phyloP scores from a whole-genome alignment of 2,888 invertebrate genomes.

The Cryptocephalus primarius region DNA sequence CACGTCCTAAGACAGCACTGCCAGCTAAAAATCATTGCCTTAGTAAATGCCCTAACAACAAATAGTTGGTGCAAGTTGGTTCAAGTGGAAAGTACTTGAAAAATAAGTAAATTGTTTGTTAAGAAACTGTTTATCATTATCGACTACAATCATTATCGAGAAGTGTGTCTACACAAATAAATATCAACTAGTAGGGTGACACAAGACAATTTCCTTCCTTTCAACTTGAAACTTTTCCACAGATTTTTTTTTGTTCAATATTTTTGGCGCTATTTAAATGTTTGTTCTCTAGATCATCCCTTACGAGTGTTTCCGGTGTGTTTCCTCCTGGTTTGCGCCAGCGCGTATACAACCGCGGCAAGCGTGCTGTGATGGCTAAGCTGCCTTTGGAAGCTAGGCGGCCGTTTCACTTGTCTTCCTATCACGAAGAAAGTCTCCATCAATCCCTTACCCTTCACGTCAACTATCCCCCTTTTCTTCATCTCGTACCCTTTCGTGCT shows the following conservation, averaged over 20 bases:
- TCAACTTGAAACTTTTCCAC: no score
- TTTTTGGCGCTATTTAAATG: no score
- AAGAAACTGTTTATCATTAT: no score
- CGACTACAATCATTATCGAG: no score
- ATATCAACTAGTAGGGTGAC: no score
- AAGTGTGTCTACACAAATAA: no score
- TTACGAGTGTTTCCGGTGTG: conserved; percentile 44
- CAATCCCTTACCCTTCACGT: conserved; percentile 89
- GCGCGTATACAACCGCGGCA: conserved; percentile 79
- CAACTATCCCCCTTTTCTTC: conserved; percentile 71
- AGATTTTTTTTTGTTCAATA: no score
- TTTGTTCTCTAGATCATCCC: no score
- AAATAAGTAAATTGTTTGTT: no score
- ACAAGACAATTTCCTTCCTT: no score
- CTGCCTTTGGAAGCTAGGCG: conserved; percentile 50
- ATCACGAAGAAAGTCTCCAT: conserved; percentile 93
- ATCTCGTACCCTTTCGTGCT: conserved; percentile 62
- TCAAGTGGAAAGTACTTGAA: neutral
- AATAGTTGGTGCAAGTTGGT: neutral
- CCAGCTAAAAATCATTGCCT: conserved; percentile 21
- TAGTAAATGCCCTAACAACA: neutral
- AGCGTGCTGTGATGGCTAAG: conserved; percentile 67
- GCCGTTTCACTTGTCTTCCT: conserved; percentile 48
- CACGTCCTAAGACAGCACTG: conserved; percentile 29
- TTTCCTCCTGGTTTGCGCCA: conserved; percentile 71